Conservation (phyloP, 2,797 vertebrate species). For the Dryobates pubescens region DNA sequence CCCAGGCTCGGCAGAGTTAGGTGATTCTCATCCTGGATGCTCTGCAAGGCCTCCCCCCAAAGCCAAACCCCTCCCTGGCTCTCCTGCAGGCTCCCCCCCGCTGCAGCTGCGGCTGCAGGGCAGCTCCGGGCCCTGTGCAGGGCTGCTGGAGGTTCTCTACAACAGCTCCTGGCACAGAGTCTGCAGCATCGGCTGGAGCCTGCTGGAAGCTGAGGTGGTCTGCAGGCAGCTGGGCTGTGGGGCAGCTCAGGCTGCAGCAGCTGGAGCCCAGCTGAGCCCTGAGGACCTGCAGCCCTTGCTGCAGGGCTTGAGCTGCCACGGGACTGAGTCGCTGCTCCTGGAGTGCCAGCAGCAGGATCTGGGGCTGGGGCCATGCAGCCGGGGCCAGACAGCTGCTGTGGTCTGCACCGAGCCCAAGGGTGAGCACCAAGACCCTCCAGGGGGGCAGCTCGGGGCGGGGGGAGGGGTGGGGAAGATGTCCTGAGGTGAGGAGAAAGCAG, state of each 20-base stretch:
- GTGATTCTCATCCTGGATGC: too few relatives aligned
- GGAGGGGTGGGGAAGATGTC: too few relatives aligned
- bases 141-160: slow-evolving; percentile 71
- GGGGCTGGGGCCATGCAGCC: rapidly evolving
- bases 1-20: too few relatives aligned
- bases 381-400: not conserved
- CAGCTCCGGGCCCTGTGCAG: slow-evolving; percentile 49
- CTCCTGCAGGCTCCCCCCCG: not conserved
- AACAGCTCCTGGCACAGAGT: slow-evolving; percentile 53
- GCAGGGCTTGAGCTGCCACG: not conserved
- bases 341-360: not conserved
- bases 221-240: too few relatives aligned
- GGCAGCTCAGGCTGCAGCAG: slow-evolving; percentile 35
- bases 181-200: slow-evolving; percentile 31
- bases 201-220: slow-evolving; percentile 47
- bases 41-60: too few relatives aligned
- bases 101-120: slow-evolving; percentile 44
- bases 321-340: not conserved
- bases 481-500: not conserved
- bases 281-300: rapidly evolving
- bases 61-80: too few relatives aligned
- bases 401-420: not conserved
- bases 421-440: rapidly evolving
- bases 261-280: not conserved
- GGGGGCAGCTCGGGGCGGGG: not conserved